These are phyloP conservation scores for Crepidodera aurea DNA, from an alignment of 2,888 invertebrate genomes.

Conservation along the genomic window DNA sequence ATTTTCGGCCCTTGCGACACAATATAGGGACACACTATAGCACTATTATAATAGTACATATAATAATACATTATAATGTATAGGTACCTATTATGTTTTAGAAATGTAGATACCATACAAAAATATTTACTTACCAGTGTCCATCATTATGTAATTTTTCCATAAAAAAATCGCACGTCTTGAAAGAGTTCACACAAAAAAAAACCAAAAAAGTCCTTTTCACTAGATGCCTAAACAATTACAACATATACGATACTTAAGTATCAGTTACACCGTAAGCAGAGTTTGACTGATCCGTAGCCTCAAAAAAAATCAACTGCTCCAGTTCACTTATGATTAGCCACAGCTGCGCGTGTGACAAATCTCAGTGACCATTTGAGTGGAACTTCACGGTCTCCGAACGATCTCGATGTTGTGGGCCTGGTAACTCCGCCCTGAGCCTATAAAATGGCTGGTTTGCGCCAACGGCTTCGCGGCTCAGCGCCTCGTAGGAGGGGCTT, in stretches of 20 bases:
- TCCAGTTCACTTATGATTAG: conserved; percentile 26
- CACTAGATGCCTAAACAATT: neutral
- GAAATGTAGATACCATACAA: too few relatives aligned
- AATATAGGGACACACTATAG: too few relatives aligned
- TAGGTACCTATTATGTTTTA: too few relatives aligned
- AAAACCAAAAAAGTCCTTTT: conserved; percentile 12
- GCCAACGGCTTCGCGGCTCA: conserved; percentile 31
- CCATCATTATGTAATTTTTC: conserved; percentile 16
- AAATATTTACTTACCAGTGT: conserved; percentile 30
- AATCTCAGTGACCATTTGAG: conserved; percentile 56
- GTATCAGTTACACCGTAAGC: neutral
- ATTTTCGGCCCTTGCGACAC: too few relatives aligned
- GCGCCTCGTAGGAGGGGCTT: conserved; percentile 21
- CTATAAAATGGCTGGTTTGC: conserved; percentile 41
- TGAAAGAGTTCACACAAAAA: neutral
- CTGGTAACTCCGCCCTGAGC: conserved; percentile 22
- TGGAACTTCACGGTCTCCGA: conserved; percentile 53
- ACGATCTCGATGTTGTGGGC: conserved; percentile 42
- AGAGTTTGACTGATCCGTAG: conserved; percentile 2
- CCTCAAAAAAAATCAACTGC: conserved; percentile 30
- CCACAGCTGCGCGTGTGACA: conserved; percentile 44
- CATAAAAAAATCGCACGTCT: neutral
- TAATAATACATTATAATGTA: too few relatives aligned
- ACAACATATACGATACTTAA: neutral
- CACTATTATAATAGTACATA: too few relatives aligned